Evolutionary conservation across 2,888 invertebrate genomes (phyloP), one percentile per base, ranked within the genome.

Genomic region (Galerucella calmariensis): DNA sequence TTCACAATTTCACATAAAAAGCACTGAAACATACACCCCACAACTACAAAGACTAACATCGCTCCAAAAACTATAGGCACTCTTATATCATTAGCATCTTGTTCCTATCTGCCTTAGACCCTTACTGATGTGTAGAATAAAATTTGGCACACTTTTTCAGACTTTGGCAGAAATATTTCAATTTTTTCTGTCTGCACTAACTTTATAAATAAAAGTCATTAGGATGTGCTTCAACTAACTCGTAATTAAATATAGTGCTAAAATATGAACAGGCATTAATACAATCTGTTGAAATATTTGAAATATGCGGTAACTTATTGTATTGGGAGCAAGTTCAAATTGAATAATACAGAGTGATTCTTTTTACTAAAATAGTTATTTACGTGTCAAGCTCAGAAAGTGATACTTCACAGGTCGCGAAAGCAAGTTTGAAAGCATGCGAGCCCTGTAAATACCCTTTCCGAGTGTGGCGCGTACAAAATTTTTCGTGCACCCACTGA

Each of bases 1-100:
- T 68, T 66, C 41, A 70, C 62, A 27, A 61, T 61, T 44, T 74
- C 70, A 53, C 67, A 44, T 10, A 53, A 24, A 9, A 27, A 56
- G 61, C 51, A 69, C 24, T 48, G 20, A 9, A 74, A 27, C 5
- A 58, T 24, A 71, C 56, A 63, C 56, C 41, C 10, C 8, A 65
- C 2, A 24, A 65, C 24, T 12, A 56, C 53, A 56, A 16, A 56
- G n/a, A 65, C 10, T 8, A 56, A 71, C 71, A 71, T 70, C 11
- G 5, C 53, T 16, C 8, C 0, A 51, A n/a, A 11, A 9, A 62
- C 46, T 5, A 65, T 3, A 65, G 12, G 44, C 2, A 46, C 12
- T 44, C n/a, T 63, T 41, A 65, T 46, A 2, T 11, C 11, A 46
- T 44, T 10, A 10, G 6, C 44, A 14, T 2, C 46, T 46, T 46